Percentiles rank a stretch among this genome's conserved stretches.
Conservation (phyloP, 1,140 invertebrate genomes). For the Drosophila nikananu region DNA sequence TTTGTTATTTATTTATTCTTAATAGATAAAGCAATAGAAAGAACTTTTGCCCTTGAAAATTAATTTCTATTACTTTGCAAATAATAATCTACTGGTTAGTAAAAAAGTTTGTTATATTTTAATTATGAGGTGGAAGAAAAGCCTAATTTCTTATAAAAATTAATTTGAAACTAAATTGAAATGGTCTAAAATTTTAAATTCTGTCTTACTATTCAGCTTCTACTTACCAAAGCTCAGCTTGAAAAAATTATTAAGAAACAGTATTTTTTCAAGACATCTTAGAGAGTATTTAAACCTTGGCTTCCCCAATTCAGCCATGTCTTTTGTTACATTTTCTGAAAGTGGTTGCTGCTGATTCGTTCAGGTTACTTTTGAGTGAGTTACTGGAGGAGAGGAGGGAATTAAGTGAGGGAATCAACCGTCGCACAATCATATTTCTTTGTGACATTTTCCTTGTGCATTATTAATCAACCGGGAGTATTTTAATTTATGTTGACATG, state of each 20-base stretch:
- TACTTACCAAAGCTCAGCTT: too few relatives aligned
- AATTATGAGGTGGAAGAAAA: too few relatives aligned
- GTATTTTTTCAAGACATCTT: neutral
- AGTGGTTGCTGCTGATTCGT: conserved; percentile 15
- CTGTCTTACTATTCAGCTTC: too few relatives aligned
- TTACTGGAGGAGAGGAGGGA: conserved; percentile 11
- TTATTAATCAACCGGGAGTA: conserved; percentile 80
- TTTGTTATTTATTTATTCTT: too few relatives aligned
- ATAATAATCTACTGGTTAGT: too few relatives aligned
- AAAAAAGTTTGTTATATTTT: too few relatives aligned
- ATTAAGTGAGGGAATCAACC: conserved; percentile 26
- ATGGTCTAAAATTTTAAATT: too few relatives aligned
- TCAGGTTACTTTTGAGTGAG: conserved; percentile 22
- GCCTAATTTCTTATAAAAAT: too few relatives aligned
- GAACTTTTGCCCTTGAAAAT: too few relatives aligned
- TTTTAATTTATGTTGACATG: conserved; percentile 82
- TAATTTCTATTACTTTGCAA: too few relatives aligned
- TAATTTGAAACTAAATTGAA: too few relatives aligned
- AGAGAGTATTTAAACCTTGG: conserved; percentile 18
- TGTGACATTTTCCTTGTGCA: conserved; percentile 74
- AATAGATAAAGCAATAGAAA: neutral
- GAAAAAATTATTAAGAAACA: neutral
- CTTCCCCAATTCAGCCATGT: neutral
- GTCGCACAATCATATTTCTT: conserved; percentile 65
- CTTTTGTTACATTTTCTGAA: conserved; percentile 28